A percentile compares a stretch with the other conserved stretches of the same genome.
Conservation (phyloP, 2,797 vertebrate species). For the Dipus sagitta region DNA sequence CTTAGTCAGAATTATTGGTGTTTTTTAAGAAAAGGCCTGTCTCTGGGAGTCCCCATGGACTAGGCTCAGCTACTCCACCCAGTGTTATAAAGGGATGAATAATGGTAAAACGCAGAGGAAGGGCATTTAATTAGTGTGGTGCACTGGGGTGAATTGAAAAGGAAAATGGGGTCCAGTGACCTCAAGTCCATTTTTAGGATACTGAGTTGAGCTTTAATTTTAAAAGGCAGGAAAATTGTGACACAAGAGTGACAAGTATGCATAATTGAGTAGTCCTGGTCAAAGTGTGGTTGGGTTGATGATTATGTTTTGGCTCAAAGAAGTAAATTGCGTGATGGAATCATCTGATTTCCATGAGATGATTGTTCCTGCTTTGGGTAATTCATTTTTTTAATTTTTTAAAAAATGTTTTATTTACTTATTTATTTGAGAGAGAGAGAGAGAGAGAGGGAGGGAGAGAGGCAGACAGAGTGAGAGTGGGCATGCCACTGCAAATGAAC, state of each 20-base stretch:
- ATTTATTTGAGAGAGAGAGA: no score
- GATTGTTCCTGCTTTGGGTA: background rate
- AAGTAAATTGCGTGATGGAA: background rate
- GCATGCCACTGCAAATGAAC: no score
- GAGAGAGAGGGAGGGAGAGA: no score
- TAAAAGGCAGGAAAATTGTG: background rate
- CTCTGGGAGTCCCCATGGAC: background rate
- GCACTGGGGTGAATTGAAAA: background rate
- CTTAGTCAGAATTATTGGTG: background rate
- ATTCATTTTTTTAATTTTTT: background rate
- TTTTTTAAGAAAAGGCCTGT: background rate
- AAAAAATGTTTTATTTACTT: no score
- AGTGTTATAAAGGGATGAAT: background rate
- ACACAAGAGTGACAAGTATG: background rate
- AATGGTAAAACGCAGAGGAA: background rate
- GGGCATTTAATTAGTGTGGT: background rate
- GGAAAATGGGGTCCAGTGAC: background rate
- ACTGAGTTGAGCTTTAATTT: background rate
- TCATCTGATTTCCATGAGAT: background rate
- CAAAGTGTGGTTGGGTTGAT: background rate
- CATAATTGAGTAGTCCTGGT: background rate
- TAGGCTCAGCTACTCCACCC: background rate
- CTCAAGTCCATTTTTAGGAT: background rate
- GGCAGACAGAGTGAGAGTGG: no score
- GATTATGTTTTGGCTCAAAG: background rate